Base-by-base conservation (phyloP, 1,140 invertebrate genomes). In the Papilio polyxenes region DNA sequence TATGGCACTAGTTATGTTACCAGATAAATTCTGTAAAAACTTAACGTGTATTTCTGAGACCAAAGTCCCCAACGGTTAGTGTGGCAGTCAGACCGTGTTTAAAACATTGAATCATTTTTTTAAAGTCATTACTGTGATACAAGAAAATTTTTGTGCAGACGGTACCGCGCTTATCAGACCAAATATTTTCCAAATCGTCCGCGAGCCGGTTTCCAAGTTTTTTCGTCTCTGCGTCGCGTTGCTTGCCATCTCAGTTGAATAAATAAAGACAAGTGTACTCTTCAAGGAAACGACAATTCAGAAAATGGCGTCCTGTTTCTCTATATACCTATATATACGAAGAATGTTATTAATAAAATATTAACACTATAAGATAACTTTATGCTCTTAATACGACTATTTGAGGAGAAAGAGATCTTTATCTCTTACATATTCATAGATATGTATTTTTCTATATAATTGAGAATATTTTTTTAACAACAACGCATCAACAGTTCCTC, bases 141-240 rank as follows among this genome's bases (percentile, higher is more conserved):
- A 62, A 20, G 7, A 72, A 15, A 15, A 31, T 44, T n/a, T 56
- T 84, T 87, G 72, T 87, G 76, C 85, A 17, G 65, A 81, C 87
- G 44, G 75, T 90, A 88, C 87, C 37, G 77, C 81, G 85, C 85
- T 87, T 90, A 91, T 91, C 89, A 90, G 87, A 89, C 88, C 86
- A 90, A 89, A 92, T 88, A 92, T 92, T 92, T 92, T 91, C 86
- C 90, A 92, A 92, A 91, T 92, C 88, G 89, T 88, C 90, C 83
- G 81, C 85, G 85, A 90, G 90, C 90, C 90, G 92, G 90, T 92
- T 90, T 89, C 85, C 85, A 88, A 87, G 91, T 89, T 91, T 92
- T 91, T 92, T 90, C 87, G 89, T 89, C 87, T 85, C 83, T 59
- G 37, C 78, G 85, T 85, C 78, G 37, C 78, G 85, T 85, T 84